phyloP scores from a whole-genome alignment of 2,797 vertebrate genomes.

The Tauraco hartlaubi region DNA sequence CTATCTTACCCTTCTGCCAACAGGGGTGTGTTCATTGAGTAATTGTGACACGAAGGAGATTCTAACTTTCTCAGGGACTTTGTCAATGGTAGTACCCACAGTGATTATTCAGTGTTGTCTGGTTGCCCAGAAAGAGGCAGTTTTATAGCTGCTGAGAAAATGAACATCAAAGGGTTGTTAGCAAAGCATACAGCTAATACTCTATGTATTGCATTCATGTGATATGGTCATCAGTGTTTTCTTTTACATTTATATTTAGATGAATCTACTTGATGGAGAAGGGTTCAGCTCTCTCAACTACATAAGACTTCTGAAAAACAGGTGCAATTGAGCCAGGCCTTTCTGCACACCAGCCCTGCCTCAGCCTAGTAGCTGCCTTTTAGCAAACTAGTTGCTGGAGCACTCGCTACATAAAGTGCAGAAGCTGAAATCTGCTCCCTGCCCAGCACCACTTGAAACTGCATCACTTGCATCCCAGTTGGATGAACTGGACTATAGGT shows the following conservation, averaged over 20 bases:
- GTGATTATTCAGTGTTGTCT: not conserved
- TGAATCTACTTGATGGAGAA: not conserved
- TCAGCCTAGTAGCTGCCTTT: not conserved
- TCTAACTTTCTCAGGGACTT: not conserved
- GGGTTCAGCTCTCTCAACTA: not conserved
- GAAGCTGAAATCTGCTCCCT: not conserved
- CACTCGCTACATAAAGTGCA: not conserved
- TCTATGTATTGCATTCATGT: not conserved
- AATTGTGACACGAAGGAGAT: not conserved
- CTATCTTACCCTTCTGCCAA: not conserved
- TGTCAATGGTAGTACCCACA: not conserved
- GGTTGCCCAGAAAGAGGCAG: not conserved
- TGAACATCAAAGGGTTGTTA: not conserved
- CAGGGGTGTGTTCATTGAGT: not conserved
- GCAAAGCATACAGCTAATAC: not conserved
- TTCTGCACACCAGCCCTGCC: not conserved
- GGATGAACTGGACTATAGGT: not conserved
- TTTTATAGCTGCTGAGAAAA: not conserved
- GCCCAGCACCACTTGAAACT: not conserved
- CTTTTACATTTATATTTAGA: not conserved
- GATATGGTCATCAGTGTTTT: accelerated
- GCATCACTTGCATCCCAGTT: not conserved
- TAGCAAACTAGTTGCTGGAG: not conserved
- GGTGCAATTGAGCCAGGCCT: not conserved
- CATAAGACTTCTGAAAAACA: not conserved